Evolutionary conservation across 2,888 invertebrate species (phyloP).

Genomic region (Temnothorax unifasciatus): DNA sequence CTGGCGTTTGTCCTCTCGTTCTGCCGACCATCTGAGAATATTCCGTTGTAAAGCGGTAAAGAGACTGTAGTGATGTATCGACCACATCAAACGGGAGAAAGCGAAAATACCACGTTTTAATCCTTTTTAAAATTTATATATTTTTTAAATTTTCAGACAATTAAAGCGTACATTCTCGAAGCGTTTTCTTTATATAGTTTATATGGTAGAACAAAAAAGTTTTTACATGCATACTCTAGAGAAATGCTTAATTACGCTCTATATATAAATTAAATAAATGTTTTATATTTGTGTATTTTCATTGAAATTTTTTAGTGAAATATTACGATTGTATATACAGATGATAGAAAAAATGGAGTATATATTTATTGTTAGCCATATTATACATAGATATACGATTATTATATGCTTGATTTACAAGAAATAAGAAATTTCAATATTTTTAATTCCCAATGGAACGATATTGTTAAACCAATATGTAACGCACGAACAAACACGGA

Average conservation of each 20-base stretch:
- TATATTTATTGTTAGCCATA: neutral
- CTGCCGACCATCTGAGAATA: slow-evolving; percentile 50
- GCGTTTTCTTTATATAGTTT: neutral
- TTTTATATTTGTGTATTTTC: neutral
- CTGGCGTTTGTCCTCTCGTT: slow-evolving; percentile 45
- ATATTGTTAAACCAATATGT: slow-evolving; percentile 21
- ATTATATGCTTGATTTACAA: neutral
- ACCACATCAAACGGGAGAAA: neutral
- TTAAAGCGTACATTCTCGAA: neutral
- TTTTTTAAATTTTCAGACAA: neutral
- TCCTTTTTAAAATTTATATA: neutral
- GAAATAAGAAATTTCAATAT: neutral
- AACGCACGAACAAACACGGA: neutral
- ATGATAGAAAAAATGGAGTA: neutral
- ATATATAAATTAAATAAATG: neutral
- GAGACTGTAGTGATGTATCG: slow-evolving; percentile 5
- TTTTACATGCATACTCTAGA: neutral
- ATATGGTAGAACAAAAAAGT: neutral
- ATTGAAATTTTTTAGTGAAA: slow-evolving; percentile 11
- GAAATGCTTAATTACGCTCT: neutral
- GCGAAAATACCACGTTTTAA: neutral
- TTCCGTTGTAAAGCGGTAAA: slow-evolving; percentile 28
- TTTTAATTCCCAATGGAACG: neutral
- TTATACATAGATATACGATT: neutral
- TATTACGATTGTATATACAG: neutral